Evolutionary conservation across 2,113 vertebrate genomes (phyloP), one percentile per base, ranked within the genome.

Genomic region (Alethe diademata): DNA sequence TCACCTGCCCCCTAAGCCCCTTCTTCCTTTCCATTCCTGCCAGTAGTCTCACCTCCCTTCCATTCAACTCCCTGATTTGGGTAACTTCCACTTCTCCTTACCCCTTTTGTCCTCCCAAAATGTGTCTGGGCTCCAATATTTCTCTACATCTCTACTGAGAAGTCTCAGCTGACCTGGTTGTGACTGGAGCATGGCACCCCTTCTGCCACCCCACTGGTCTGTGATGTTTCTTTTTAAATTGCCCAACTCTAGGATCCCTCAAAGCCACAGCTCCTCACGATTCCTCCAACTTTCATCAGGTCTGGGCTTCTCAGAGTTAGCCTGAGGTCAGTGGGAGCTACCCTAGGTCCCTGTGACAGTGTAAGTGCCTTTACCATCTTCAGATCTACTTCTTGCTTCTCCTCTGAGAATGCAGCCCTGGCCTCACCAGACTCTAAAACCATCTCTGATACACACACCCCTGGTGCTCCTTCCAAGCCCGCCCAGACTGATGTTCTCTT

Each of bases 31-130:
- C 16, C 23, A 11, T 48, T 58, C 5, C 1, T 36, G 26, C 14
- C 64, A 71, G 33, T 2, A 13, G 26, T n/a, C n/a, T 38, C 67
- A 76, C 8, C 25, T 74, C 54, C 48, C 29, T 60, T 79, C 53
- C 62, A 57, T 38, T 71, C 40, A 24, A 65, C 31, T 43, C 70
- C 45, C 8, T 0, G 7, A 69, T 26, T 18, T 0, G 0, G 19
- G 6, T 28, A 60, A 53, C n/a, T 86, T 43, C 0, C 1, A 16
- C 29, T 74, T 23, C 28, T 87, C 62, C 80, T 91, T 47, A 78
- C 7, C 8, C 9, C 29, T 70, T 67, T 45, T 72, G 19, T 53
- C 38, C 25, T 64, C 43, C 35, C 35, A 54, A 35, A 66, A 60
- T 0, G 2, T 14, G 15, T 62, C 33, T 19, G 43, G 26, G 56